Percentiles rank a stretch among this genome's conserved stretches.
phyloP scores from a whole-genome alignment of 2,888 invertebrate genomes.

The Phyto melanocephala region DNA sequence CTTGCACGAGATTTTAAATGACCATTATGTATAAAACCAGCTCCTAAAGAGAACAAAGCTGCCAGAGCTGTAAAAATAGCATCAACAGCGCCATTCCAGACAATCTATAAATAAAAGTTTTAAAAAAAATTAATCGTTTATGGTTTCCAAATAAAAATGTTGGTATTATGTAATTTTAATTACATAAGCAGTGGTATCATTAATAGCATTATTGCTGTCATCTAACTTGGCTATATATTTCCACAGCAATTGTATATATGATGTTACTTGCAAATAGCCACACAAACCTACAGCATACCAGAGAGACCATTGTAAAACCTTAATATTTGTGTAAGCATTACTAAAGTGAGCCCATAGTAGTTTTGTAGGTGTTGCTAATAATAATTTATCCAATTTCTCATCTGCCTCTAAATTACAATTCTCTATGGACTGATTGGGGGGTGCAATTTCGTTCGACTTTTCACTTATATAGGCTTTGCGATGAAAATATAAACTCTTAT shows the following conservation, averaged over 20 bases:
- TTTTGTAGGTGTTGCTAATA: slow-evolving; percentile 65
- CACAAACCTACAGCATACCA: slow-evolving; percentile 88
- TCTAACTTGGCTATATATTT: slow-evolving; percentile 76
- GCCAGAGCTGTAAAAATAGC: slow-evolving; percentile 86
- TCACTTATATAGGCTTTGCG: slow-evolving; percentile 65
- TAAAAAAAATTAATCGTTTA: not conserved
- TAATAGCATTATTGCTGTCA: no score
- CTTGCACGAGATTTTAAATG: slow-evolving; percentile 76
- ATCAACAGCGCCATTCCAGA: slow-evolving; percentile 89
- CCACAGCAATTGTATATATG: slow-evolving; percentile 88
- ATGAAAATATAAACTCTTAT: slow-evolving; percentile 84
- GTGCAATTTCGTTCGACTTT: not conserved
- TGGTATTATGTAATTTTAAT: not conserved
- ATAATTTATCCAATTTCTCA: slow-evolving; percentile 67
- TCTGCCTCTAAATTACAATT: slow-evolving; percentile 32
- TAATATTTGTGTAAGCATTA: slow-evolving; percentile 81
- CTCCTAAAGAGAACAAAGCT: slow-evolving; percentile 81
- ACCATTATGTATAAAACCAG: slow-evolving; percentile 79
- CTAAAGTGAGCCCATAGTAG: slow-evolving; percentile 82
- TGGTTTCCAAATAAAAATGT: not conserved
- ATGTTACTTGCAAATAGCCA: slow-evolving; percentile 85
- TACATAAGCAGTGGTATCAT: slow-evolving; percentile 75
- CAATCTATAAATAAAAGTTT: slow-evolving; percentile 63
- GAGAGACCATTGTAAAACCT: slow-evolving; percentile 86
- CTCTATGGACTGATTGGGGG: slow-evolving; percentile 30